phyloP scores from a whole-genome alignment of 2,888 invertebrate species.

The Eupithecia tripunctaria region DNA sequence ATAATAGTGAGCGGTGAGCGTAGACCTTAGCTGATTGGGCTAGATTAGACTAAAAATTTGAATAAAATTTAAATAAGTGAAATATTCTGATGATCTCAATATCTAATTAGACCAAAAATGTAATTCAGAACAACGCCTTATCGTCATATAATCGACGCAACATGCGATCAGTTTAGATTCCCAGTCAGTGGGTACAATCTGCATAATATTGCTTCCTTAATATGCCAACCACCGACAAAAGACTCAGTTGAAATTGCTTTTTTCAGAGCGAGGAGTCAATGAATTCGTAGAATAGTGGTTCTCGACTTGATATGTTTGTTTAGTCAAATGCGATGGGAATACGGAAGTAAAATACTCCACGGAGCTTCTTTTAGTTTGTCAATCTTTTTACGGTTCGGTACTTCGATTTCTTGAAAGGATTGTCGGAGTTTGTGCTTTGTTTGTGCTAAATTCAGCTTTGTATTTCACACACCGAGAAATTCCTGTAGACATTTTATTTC shows the following conservation, averaged over 20 bases:
- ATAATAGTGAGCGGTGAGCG: background rate
- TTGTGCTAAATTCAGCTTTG: conserved; percentile 14
- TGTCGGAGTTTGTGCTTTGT: conserved; percentile 27
- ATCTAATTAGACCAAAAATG: background rate
- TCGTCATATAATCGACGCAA: conserved; percentile 17
- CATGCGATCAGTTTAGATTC: conserved; percentile 31
- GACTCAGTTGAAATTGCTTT: conserved; percentile 76
- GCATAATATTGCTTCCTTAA: conserved; percentile 83
- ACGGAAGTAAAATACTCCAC: conserved; percentile 60
- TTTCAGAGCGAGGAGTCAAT: conserved; percentile 76
- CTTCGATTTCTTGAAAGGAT: conserved; percentile 37
- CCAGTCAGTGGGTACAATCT: conserved; percentile 57
- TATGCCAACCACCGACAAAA: conserved; percentile 68
- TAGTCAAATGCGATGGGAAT: conserved; percentile 84
- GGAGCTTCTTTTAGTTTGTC: conserved; percentile 64
- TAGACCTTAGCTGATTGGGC: background rate
- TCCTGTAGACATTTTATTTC: background rate
- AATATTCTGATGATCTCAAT: background rate
- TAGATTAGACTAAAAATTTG: background rate
- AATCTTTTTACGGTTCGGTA: conserved; percentile 48
- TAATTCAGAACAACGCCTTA: background rate
- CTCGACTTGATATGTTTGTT: conserved; percentile 75
- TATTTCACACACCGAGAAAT: background rate
- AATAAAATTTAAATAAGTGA: background rate
- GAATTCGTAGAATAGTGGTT: conserved; percentile 75